phyloP scores from a whole-genome alignment of 2,113 vertebrate genomes.

The Caranx melampygus region DNA sequence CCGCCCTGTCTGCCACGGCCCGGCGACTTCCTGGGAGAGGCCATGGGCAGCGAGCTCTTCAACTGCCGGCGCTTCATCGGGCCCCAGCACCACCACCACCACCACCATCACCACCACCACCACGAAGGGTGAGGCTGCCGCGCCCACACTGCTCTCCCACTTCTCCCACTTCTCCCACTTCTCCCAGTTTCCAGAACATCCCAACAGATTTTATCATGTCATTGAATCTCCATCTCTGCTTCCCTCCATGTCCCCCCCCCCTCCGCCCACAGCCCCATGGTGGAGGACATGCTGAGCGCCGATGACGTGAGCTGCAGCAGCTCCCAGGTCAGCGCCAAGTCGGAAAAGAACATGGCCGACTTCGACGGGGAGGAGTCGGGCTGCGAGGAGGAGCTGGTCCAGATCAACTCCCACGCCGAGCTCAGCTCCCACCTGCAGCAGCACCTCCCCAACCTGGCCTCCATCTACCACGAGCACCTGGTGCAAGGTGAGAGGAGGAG shows the following conservation, averaged over 20 bases:
- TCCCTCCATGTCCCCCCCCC: too few relatives aligned
- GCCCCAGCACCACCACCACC: constrained; percentile 95
- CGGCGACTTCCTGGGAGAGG: constrained; percentile 94
- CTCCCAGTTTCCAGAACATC: too few relatives aligned
- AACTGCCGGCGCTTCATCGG: constrained; percentile 96
- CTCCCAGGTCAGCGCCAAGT: constrained; percentile 99
- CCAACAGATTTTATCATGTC: too few relatives aligned
- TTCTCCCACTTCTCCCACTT: too few relatives aligned
- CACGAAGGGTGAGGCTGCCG: constrained; percentile 89
- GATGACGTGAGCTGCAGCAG: constrained; percentile 99
- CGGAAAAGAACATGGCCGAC: constrained; percentile 99
- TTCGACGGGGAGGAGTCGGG: constrained; percentile 99
- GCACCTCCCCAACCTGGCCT: constrained; percentile 97
- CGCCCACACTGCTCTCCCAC: too few relatives aligned
- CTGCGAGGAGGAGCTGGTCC: constrained; percentile 98
- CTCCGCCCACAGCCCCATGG: constrained; percentile 87
- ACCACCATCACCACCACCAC: constrained; percentile 87
- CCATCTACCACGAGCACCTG: constrained; percentile 98
- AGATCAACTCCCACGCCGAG: constrained; percentile 98
- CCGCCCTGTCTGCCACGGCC: constrained; percentile 90
- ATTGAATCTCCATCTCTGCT: too few relatives aligned
- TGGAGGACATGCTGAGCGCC: constrained; percentile 98
- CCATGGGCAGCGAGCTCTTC: constrained; percentile 95
- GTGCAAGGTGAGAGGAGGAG: constrained; percentile 90
- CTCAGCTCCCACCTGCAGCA: constrained; percentile 98